Percentiles rank a stretch among this genome's conserved stretches.
Evolutionary conservation across 2,888 invertebrate species (phyloP).

Genomic region (Rhamphomyia laevipes): DNA sequence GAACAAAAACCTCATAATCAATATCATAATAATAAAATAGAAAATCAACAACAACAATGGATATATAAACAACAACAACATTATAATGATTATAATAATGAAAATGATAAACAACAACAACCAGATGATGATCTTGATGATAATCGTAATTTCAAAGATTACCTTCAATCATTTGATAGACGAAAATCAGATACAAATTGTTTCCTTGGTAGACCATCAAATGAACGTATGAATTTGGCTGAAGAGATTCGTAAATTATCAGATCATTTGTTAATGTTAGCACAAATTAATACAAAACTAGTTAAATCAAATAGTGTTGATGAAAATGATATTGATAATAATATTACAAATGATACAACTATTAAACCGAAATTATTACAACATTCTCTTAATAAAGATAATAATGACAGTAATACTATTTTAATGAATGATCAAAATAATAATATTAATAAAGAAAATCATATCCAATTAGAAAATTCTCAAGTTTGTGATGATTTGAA

Average conservation of each 20-base stretch:
- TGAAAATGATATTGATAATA: conserved; percentile 4
- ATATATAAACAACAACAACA: conserved; percentile 14
- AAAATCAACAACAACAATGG: conserved; percentile 16
- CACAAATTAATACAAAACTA: conserved; percentile 47
- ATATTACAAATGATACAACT: not conserved
- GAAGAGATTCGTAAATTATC: conserved; percentile 76
- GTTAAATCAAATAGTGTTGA: conserved; percentile 18
- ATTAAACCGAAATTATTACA: not conserved
- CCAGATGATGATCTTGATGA: conserved; percentile 19
- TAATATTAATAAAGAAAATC: too few species aligned
- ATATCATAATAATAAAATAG: too few species aligned
- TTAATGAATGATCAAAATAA: not conserved
- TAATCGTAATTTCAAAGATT: conserved; percentile 30
- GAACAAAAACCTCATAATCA: conserved; percentile 6
- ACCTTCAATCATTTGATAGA: conserved; percentile 48
- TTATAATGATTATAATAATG: conserved; percentile 33
- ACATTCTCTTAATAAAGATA: conserved; percentile 13
- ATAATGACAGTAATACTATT: conserved; percentile 4
- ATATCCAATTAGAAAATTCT: not conserved
- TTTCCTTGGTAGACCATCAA: conserved; percentile 43
- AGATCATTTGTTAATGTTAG: conserved; percentile 61
- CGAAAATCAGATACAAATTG: conserved; percentile 69
- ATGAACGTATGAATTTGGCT: conserved; percentile 58
- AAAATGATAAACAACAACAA: conserved; percentile 13
- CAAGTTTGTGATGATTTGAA: not conserved